Evolutionary conservation across 2,113 vertebrate genomes (phyloP), one percentile per base, ranked within the genome.

Genomic region (Pteropus alecto): DNA sequence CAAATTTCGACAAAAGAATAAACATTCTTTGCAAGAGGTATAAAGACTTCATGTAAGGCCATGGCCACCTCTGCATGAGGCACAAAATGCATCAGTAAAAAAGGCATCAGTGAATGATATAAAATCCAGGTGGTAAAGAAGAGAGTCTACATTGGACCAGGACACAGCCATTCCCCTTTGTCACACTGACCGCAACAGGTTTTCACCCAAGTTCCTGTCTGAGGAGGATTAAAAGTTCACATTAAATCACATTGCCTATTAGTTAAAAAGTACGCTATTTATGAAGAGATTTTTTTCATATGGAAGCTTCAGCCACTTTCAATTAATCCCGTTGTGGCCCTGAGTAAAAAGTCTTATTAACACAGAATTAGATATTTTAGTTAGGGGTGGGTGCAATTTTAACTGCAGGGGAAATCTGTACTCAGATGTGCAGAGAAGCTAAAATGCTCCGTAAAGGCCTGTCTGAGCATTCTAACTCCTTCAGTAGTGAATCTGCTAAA

Each of bases 301-400:
- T 26, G 14, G 38, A 78, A 56, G 10, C 5, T 82, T 94, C 10
- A 48, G 43, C 12, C 13, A 78, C 48, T 96, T 96, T 77, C 33
- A 38, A 38, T 35, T 73, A 68, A 74, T 48, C 11, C 26, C 67
- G 2, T 19, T 61, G 28, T 38, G 5, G 3, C 7, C 14, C 8
- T 38, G 35, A 71, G n/a, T n/a, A 88, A 87, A 88, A 51, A 18
- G 35, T 76, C 43, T n/a, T 71, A 16, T 18, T 46, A 76, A 61
- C 16, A 19, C 16, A 67, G 84, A 84, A 14, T 74, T n/a, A 76
- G 21, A 35, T 26, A 43, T 58, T 65, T 87, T 41, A 41, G 26
- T 67, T 6, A 24, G 46, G 5, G 26, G 16, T 6, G 12, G 16
- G 15, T 22, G 38, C 43, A 74, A 18, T 78, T 51, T 79, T 35